Conservation (phyloP, 2,797 vertebrate genomes). For the Chloroceryle amazona region DNA sequence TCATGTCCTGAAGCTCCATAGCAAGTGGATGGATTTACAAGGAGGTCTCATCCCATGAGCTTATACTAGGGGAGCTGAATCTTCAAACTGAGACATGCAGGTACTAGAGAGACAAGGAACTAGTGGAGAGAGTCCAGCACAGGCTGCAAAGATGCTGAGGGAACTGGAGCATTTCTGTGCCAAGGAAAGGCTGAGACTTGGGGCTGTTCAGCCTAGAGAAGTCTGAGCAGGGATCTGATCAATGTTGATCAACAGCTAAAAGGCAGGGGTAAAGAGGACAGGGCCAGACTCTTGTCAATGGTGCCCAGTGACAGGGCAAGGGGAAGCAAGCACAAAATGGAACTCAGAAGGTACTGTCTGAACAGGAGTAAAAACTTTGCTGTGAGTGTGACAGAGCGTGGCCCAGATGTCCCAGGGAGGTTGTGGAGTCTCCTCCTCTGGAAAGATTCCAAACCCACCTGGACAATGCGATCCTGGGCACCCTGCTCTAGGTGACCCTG, state of each 20-base stretch:
- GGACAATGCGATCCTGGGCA: not conserved
- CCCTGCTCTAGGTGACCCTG: not conserved
- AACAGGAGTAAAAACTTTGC: not conserved
- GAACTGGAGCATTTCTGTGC: not conserved
- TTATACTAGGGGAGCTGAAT: not conserved
- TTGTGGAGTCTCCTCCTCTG: not conserved
- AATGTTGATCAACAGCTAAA: not conserved
- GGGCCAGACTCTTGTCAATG: not conserved
- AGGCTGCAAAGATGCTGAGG: not conserved
- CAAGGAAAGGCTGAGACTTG: not conserved
- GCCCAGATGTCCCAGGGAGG: not conserved
- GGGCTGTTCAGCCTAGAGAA: not conserved
- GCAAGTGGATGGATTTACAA: not conserved
- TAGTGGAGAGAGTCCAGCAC: not conserved
- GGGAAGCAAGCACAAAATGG: not conserved
- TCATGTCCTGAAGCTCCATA: not conserved
- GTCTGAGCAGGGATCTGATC: not conserved
- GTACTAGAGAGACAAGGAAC: not conserved
- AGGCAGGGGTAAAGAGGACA: not conserved
- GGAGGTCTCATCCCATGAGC: not conserved
- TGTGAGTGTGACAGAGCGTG: not conserved
- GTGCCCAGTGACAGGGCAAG: not conserved
- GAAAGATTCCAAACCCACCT: not conserved
- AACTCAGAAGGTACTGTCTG: too few relatives aligned
- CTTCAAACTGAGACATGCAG: not conserved